Base-by-base conservation (phyloP, 2,888 invertebrate genomes). In the Caenorhabditis macrosperma region DNA sequence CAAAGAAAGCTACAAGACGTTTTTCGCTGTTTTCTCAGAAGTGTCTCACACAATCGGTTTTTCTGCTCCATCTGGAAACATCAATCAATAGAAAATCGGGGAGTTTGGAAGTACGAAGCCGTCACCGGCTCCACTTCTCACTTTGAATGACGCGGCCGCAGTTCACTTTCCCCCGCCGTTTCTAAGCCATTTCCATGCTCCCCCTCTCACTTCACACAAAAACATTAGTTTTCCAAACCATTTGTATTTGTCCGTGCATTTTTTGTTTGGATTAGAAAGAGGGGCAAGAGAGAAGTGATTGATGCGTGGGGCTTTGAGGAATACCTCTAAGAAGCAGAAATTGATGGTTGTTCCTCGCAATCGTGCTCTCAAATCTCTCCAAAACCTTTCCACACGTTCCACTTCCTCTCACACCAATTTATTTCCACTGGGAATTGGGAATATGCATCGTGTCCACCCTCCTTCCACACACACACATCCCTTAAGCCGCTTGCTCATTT, bases 351-450 rank as follows among this genome's bases (percentile, higher is more conserved):
- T n/a, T n/a, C n/a, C n/a, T n/a, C n/a, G n/a, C n/a, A n/a, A n/a
- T n/a, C n/a, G n/a, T n/a, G n/a, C n/a, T n/a, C n/a, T n/a, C n/a
- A n/a, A n/a, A n/a, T n/a, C 33, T 33, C 33, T 33, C 33, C 9
- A 33, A 9, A 33, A 7, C 9, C 46, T 57, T 69, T 60, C 52
- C 59, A 60, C 60, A 60, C 60, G 69, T 69, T 69, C 60, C 38
- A 41, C 22, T 33, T 28, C 22, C 7, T 12, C 24, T 35, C 35
- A 24, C 22, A 30, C 50, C 22, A 33, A 50, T 59, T 59, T 30
- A 44, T 44, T 12, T 68, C 60, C 60, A 60, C 41, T 69, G 69
- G 69, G 69, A 69, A 60, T 69, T 41, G 26, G 30, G 48, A 55
- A 63, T 63, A 54, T 72, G 63, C 55, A 55, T 63, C 33, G 22